Percentiles rank a stretch among this genome's conserved stretches.
Conservation (phyloP, 92 coral and sea anemone species). For the Bergia sp. region DNA sequence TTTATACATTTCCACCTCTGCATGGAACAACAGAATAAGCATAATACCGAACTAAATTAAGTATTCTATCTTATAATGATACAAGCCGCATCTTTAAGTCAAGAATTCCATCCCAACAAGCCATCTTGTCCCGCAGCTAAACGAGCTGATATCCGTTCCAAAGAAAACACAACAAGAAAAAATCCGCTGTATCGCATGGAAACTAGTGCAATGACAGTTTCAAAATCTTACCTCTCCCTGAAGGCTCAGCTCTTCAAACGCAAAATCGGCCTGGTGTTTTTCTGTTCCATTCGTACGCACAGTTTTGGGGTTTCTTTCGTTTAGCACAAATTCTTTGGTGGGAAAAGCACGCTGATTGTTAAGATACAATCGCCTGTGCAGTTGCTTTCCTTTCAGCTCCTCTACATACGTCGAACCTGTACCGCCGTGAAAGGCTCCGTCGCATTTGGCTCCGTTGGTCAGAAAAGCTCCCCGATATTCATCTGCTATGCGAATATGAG, state of each 20-base stretch:
- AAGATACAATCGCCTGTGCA: constrained; percentile 64
- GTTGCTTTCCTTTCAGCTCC: constrained; percentile 36
- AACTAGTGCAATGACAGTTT: background rate
- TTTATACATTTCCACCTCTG: too few relatives aligned
- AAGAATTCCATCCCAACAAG: too few relatives aligned
- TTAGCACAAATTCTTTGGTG: constrained; percentile 55
- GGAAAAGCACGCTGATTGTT: constrained; percentile 66
- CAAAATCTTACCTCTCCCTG: constrained; percentile 53
- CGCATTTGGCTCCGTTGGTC: constrained; percentile 58
- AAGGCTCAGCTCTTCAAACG: constrained; percentile 64
- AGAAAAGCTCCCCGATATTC: constrained; percentile 66
- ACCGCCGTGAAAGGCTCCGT: constrained; percentile 61
- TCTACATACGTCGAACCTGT: constrained; percentile 67
- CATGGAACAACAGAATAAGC: too few relatives aligned
- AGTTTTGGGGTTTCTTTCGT: constrained; percentile 63
- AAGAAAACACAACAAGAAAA: background rate
- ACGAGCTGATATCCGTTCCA: too few relatives aligned
- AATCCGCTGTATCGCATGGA: too few relatives aligned
- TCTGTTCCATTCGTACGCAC: constrained; percentile 56
- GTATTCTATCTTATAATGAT: too few relatives aligned
- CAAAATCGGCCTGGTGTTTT: constrained; percentile 58
- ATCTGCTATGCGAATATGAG: constrained; percentile 54
- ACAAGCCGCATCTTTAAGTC: too few relatives aligned
- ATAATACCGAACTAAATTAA: too few relatives aligned
- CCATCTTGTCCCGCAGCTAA: too few relatives aligned